phyloP scores from a whole-genome alignment of 2,888 invertebrate genomes.

The Diploptera punctata region DNA sequence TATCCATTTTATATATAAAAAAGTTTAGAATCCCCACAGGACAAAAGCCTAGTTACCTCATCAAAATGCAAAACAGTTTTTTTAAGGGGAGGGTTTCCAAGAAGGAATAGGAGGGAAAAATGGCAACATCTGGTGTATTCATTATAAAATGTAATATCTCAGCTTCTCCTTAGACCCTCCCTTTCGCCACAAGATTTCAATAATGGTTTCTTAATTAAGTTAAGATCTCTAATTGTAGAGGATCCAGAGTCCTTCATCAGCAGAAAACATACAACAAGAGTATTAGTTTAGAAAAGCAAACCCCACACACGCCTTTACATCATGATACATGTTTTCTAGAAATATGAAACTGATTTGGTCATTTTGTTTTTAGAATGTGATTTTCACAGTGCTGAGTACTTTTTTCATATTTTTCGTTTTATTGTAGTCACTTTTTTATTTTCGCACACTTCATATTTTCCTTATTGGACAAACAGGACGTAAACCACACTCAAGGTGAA shows the following conservation, averaged over 20 bases:
- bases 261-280: neutral
- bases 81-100: constrained; percentile 19
- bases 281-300: neutral
- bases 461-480: no score
- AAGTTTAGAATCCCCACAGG: constrained; percentile 22
- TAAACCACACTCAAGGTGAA: no score
- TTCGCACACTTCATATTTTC: no score
- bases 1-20: neutral
- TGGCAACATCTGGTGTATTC: constrained; percentile 39
- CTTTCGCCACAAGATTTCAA: constrained; percentile 36
- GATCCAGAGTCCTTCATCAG: neutral
- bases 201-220: constrained; percentile 42
- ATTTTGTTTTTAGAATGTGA: no score
- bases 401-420: no score
- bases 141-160: constrained; percentile 40
- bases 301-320: no score
- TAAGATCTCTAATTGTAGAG: constrained; percentile 38
- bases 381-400: no score
- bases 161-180: constrained; percentile 5
- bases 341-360: no score
- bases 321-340: no score
- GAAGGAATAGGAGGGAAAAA: constrained; percentile 28
- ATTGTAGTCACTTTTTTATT: no score
- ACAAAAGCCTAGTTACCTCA: constrained; percentile 37
- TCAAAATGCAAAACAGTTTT: constrained; percentile 41